These are phyloP conservation scores for Trichogramma dendrolimi DNA, from an alignment of 2,888 invertebrate genomes.

Conservation along the genomic window DNA sequence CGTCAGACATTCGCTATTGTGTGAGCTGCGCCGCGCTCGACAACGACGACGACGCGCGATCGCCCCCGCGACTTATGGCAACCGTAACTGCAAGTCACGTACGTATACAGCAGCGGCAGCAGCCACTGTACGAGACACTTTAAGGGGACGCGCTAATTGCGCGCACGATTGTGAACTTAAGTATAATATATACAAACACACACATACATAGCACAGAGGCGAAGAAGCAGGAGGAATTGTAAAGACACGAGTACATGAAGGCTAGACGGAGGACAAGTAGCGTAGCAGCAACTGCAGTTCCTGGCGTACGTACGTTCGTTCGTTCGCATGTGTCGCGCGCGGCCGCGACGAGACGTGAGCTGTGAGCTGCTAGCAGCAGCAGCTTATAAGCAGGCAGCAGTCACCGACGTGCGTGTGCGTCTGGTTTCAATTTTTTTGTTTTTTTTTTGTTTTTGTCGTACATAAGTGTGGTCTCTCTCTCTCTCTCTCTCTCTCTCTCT, in stretches of 20 bases:
- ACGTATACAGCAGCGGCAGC: neutral
- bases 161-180: neutral
- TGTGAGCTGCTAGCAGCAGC: neutral
- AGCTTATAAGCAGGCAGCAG: neutral
- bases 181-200: too few relatives aligned
- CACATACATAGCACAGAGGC: too few relatives aligned
- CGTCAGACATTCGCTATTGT: too few relatives aligned
- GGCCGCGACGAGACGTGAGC: neutral
- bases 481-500: neutral
- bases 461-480: neutral
- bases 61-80: neutral
- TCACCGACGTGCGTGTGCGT: neutral
- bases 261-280: too few relatives aligned
- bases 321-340: neutral
- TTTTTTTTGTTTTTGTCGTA: neutral
- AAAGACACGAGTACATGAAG: too few relatives aligned
- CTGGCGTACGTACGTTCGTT: too few relatives aligned
- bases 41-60: neutral
- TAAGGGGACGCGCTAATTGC: constrained; percentile 22
- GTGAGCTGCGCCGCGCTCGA: too few relatives aligned
- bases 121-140: constrained; percentile 8
- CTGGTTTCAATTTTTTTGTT: neutral
- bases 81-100: too few relatives aligned
- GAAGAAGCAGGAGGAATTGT: too few relatives aligned
- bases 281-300: too few relatives aligned